Conservation (phyloP, 1,140 invertebrate species). For the Micrasema minimum region DNA sequence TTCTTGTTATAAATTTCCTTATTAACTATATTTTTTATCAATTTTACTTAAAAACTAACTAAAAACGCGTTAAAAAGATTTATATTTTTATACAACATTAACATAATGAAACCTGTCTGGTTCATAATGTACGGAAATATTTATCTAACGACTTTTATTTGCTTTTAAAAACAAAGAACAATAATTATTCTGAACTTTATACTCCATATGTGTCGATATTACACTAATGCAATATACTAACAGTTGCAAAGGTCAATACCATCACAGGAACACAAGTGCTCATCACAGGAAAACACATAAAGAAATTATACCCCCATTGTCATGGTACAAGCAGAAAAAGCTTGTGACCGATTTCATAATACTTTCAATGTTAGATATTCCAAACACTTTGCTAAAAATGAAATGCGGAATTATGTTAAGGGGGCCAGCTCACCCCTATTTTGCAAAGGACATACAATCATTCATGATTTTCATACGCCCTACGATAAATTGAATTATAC, state of each 20-base stretch:
- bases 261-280: constrained; percentile 3
- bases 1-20: no score
- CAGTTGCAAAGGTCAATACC: constrained; percentile 18
- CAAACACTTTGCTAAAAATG: constrained; percentile 31
- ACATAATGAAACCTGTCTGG: no score
- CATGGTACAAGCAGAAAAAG: neutral
- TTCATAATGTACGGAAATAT: no score
- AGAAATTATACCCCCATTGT: constrained; percentile 29
- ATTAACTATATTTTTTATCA: no score
- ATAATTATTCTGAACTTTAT: no score
- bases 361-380: constrained; percentile 6
- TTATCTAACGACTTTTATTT: no score
- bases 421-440: neutral
- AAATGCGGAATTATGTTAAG: neutral
- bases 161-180: no score
- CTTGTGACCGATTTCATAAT: neutral
- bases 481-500: constrained; percentile 17
- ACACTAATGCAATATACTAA: neutral
- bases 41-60: no score
- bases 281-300: constrained; percentile 17
- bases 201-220: no score
- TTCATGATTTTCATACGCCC: constrained; percentile 18
- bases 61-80: no score
- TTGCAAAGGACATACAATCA: constrained; percentile 22
- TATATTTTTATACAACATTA: no score